A percentile compares a stretch with the other conserved stretches of the same genome.
Conservation (phyloP, 2,113 vertebrate genomes). For the Perccottus glenii region DNA sequence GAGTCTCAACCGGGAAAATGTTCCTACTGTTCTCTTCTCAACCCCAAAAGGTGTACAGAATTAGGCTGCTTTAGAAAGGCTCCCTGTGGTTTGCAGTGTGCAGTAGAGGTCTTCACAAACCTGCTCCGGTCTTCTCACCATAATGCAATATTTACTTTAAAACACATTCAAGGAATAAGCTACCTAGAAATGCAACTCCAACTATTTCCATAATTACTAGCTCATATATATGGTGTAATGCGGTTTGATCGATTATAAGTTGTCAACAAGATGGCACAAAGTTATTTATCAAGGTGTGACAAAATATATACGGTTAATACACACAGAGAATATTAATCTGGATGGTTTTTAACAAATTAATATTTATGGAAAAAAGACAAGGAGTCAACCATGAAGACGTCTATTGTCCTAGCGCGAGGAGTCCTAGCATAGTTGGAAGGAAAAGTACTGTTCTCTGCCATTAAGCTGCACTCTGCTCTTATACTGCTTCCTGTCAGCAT, state of each 20-base stretch:
- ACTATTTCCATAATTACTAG: no score
- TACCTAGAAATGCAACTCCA: no score
- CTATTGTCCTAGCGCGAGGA: neutral
- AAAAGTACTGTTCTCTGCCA: constrained; percentile 41
- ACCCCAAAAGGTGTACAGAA: neutral
- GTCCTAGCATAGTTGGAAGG: no score
- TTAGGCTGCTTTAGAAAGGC: neutral
- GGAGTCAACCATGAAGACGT: neutral
- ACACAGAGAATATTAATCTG: no score
- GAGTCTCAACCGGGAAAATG: neutral
- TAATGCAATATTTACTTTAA: neutral
- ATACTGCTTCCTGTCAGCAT: constrained; percentile 1
- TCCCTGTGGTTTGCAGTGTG: neutral
- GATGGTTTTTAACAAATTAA: no score
- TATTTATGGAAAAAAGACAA: no score
- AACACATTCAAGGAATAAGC: neutral
- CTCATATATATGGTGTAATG: no score
- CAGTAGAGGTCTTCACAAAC: constrained; percentile 10
- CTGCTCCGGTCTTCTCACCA: neutral
- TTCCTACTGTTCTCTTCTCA: neutral
- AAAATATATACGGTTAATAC: no score
- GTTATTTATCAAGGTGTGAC: no score
- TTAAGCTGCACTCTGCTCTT: constrained; percentile 13
- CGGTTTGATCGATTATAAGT: no score
- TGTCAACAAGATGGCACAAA: no score